A percentile compares a stretch with the other conserved stretches of the same genome.
Evolutionary conservation across 2,888 invertebrate genomes (phyloP).

Genomic region (Pachliopta kotzebuea): DNA sequence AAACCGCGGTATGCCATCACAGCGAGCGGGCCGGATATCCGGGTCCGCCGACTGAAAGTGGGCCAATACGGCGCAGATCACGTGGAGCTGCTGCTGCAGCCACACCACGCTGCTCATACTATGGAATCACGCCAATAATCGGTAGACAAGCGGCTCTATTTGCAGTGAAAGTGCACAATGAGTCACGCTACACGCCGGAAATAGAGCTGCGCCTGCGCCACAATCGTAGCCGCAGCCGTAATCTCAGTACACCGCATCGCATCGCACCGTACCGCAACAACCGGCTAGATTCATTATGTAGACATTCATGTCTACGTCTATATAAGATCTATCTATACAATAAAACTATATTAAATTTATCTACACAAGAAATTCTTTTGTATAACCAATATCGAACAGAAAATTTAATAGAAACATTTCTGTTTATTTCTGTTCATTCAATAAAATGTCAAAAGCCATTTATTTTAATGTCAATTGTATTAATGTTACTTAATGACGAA

Average conservation of each 20-base stretch:
- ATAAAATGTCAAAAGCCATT: too few relatives aligned
- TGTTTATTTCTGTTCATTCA: too few relatives aligned
- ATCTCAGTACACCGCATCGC: constrained; percentile 2
- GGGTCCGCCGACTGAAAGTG: constrained; percentile 26
- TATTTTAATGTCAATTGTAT: too few relatives aligned
- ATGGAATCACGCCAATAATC: constrained; percentile 53
- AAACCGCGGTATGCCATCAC: constrained; percentile 24
- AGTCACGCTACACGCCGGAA: constrained; percentile 59
- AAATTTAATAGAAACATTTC: too few relatives aligned
- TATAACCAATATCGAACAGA: too few relatives aligned
- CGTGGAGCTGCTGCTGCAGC: constrained; percentile 29
- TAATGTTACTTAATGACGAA: too few relatives aligned
- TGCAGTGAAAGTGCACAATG: constrained; percentile 72
- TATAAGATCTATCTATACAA: too few relatives aligned
- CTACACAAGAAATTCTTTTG: too few relatives aligned
- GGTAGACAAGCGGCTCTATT: constrained; percentile 55
- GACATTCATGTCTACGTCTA: constrained; percentile 3
- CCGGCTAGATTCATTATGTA: constrained; percentile 15
- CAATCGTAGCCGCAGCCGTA: constrained; percentile 7
- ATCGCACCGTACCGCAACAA: background rate
- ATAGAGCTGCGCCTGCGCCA: constrained; percentile 48
- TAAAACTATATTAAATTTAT: too few relatives aligned
- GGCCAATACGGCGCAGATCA: constrained; percentile 32
- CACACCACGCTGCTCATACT: constrained; percentile 39
- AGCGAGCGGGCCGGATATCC: constrained; percentile 23